Percentiles rank a stretch among this genome's conserved stretches.
Evolutionary conservation across 2,888 invertebrate species (phyloP).

Genomic region (Gnatocerus cornutus): DNA sequence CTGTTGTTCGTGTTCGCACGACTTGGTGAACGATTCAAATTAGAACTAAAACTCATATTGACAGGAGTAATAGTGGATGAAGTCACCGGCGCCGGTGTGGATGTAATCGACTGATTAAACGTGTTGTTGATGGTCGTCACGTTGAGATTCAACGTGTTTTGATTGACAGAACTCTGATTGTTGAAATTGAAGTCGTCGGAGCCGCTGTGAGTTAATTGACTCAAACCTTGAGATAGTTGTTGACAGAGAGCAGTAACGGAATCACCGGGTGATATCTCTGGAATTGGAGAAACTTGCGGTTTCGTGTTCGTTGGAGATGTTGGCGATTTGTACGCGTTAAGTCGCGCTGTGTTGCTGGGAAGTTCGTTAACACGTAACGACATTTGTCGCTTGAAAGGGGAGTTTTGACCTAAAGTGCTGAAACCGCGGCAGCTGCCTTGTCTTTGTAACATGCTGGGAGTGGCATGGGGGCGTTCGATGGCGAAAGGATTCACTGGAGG

Average conservation of each 20-base stretch:
- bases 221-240: constrained; percentile 81
- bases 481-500: constrained; percentile 91
- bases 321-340: constrained; percentile 70
- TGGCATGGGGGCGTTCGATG: constrained; percentile 96
- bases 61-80: constrained; percentile 57
- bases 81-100: constrained; percentile 60
- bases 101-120: constrained; percentile 62
- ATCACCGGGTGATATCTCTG: constrained; percentile 82
- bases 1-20: constrained; percentile 47
- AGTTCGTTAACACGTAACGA: constrained; percentile 95
- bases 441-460: constrained; percentile 93
- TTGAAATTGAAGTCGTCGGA: constrained; percentile 75
- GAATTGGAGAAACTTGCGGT: constrained; percentile 82
- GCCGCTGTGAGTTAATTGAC: constrained; percentile 77
- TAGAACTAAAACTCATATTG: constrained; percentile 29
- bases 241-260: constrained; percentile 84
- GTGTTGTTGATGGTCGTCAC: constrained; percentile 67
- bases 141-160: constrained; percentile 71
- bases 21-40: constrained; percentile 43
- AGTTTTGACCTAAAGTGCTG: constrained; percentile 83
- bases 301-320: constrained; percentile 60
- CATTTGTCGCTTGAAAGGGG: constrained; percentile 96
- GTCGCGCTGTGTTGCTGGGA: constrained; percentile 94
- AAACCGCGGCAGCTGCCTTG: constrained; percentile 97
- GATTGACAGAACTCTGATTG: constrained; percentile 74